Evolutionary conservation across 64 coral and sea anemone species (phyloP).

Genomic region (Stichodactyla helianthus): DNA sequence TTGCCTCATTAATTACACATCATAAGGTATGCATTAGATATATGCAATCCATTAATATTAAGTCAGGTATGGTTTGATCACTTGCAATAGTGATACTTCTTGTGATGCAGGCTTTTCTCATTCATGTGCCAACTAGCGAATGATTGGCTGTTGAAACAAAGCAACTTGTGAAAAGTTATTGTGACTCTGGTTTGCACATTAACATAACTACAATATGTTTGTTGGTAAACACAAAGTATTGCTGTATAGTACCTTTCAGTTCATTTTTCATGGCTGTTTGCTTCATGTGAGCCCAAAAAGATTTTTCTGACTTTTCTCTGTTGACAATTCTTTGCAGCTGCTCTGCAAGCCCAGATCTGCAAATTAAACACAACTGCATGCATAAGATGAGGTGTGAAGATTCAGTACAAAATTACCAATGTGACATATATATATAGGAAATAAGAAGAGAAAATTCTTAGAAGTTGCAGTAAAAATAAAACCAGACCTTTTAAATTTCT

Average conservation of each 20-base stretch:
- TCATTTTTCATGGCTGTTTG: not conserved
- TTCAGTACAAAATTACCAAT: not conserved
- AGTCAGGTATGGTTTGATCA: too few relatives aligned
- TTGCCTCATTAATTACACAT: too few relatives aligned
- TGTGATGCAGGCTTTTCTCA: too few relatives aligned
- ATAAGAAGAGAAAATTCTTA: too few relatives aligned
- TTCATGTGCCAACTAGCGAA: too few relatives aligned
- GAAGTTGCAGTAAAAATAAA: not conserved
- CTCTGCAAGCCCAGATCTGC: constrained; percentile 68
- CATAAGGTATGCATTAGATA: too few relatives aligned
- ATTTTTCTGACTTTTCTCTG: constrained; percentile 75
- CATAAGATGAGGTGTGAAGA: not conserved
- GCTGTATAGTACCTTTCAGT: not conserved
- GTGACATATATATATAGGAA: not conserved
- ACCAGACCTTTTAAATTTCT: constrained; percentile 59
- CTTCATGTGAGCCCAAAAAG: constrained; percentile 79
- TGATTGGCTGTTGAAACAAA: too few relatives aligned
- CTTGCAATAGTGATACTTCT: too few relatives aligned
- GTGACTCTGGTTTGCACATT: too few relatives aligned
- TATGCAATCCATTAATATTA: too few relatives aligned
- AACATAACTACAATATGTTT: not conserved
- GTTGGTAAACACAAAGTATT: too few relatives aligned
- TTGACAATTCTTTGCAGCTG: constrained; percentile 56
- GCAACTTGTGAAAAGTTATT: too few relatives aligned
- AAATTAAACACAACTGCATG: not conserved